These are phyloP conservation scores for Caligus rogercresseyi DNA, from an alignment of 1,140 invertebrate genomes.

Conservation along the genomic window DNA sequence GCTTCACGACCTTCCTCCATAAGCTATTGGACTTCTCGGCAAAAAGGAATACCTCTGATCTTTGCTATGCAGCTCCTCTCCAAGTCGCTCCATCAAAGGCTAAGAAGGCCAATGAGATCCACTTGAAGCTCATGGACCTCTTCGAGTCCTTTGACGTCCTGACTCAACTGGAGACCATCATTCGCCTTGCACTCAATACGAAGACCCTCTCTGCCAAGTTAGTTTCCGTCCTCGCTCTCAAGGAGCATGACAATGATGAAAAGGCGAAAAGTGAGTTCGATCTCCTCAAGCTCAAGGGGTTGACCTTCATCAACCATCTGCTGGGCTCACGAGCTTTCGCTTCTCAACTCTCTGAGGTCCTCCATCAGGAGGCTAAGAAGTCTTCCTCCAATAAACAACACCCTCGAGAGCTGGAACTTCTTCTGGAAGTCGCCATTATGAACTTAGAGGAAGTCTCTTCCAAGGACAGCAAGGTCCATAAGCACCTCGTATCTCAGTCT, in stretches of 20 bases:
- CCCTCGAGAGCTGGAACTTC: background rate
- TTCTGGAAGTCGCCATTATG: background rate
- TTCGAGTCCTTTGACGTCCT: background rate
- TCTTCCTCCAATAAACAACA: background rate
- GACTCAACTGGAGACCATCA: background rate
- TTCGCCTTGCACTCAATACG: background rate
- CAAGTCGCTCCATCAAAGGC: too few species aligned
- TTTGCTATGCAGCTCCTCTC: too few species aligned
- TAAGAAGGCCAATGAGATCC: background rate
- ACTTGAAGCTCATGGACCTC: background rate
- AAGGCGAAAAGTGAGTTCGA: conserved; percentile 6
- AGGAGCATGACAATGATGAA: background rate
- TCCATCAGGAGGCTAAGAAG: background rate
- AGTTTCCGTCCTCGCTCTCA: background rate
- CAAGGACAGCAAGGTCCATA: conserved; percentile 1
- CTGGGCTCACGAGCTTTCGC: background rate
- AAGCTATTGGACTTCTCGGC: background rate
- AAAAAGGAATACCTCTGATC: background rate
- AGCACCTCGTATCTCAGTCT: background rate
- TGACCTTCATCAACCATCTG: background rate
- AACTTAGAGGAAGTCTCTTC: background rate
- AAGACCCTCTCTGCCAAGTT: background rate
- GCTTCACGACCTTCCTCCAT: conserved; percentile 4
- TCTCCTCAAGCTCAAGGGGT: conserved; percentile 1
- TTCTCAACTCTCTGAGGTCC: background rate